phyloP scores from a whole-genome alignment of 2,888 invertebrate genomes.

The Eupithecia subfuscata region DNA sequence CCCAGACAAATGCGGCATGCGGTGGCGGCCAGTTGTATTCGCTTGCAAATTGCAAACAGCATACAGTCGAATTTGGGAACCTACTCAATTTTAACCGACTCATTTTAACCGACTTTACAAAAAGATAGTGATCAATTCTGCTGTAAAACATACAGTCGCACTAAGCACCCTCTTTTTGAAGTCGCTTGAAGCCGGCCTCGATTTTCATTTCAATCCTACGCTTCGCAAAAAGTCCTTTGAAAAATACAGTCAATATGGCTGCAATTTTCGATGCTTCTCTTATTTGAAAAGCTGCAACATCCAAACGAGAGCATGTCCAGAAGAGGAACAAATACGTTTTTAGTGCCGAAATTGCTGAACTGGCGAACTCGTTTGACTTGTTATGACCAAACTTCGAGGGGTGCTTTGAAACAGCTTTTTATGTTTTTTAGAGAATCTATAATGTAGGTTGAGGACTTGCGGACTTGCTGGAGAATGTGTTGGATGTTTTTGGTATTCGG shows the following conservation, averaged over 20 bases:
- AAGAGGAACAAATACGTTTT: conserved; percentile 49
- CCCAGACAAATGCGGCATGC: too few species aligned
- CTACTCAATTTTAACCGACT: too few species aligned
- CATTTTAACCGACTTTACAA: too few species aligned
- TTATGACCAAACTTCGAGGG: conserved; percentile 13
- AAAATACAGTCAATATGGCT: background rate
- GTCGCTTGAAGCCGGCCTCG: background rate
- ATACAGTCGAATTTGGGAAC: too few species aligned
- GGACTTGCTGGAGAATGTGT: background rate
- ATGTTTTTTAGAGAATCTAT: background rate
- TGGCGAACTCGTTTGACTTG: conserved; percentile 33
- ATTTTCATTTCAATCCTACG: background rate
- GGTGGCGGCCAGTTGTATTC: too few species aligned
- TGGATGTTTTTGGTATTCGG: background rate
- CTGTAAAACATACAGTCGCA: too few species aligned
- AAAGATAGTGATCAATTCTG: too few species aligned
- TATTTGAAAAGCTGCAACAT: conserved; percentile 24
- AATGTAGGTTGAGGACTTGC: background rate
- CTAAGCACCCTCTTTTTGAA: background rate
- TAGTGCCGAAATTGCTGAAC: conserved; percentile 43
- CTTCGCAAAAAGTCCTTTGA: background rate
- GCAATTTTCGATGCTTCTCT: background rate
- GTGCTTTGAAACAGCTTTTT: conserved; percentile 15
- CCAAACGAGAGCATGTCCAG: conserved; percentile 31
- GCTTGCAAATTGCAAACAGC: too few species aligned